phyloP scores from a whole-genome alignment of 1,140 invertebrate species.

The Aphelinus certus region DNA sequence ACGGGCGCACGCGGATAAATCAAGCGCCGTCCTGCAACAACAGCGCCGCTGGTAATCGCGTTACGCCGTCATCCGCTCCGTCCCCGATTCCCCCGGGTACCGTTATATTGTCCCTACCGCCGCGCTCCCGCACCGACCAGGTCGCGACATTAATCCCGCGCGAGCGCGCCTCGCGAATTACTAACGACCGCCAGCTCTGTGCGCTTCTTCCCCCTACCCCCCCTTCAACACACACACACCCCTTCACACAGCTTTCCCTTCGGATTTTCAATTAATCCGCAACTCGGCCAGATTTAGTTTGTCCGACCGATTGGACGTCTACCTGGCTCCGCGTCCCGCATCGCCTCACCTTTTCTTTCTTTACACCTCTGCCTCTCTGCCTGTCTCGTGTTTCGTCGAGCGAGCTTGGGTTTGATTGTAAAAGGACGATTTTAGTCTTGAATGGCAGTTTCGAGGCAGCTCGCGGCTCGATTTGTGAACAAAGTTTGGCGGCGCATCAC shows the following conservation, averaged over 20 bases:
- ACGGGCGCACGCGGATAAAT: slow-evolving; percentile 55
- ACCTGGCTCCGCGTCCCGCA: too few species aligned
- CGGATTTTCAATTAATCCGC: slow-evolving; percentile 5
- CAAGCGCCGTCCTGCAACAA: slow-evolving; percentile 50
- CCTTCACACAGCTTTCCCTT: not conserved
- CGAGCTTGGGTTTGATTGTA: too few species aligned
- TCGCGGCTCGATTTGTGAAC: too few species aligned
- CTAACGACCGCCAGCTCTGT: slow-evolving; percentile 14
- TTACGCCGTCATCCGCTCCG: slow-evolving; percentile 45
- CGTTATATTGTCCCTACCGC: slow-evolving; percentile 45
- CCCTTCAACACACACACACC: not conserved
- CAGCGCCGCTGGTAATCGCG: slow-evolving; percentile 52
- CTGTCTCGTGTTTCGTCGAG: too few species aligned
- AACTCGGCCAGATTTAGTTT: too few species aligned
- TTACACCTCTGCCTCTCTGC: too few species aligned
- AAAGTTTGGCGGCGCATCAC: too few species aligned
- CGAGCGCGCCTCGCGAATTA: slow-evolving; percentile 35
- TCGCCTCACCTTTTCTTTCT: too few species aligned
- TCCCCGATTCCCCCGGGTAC: slow-evolving; percentile 50
- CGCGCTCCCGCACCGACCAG: slow-evolving; percentile 1
- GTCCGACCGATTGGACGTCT: too few species aligned
- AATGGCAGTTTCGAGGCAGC: too few species aligned
- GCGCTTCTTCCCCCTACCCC: too few species aligned
- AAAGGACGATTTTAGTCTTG: too few species aligned
- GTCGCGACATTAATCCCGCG: slow-evolving; percentile 40